A percentile compares a stretch with the other conserved stretches of the same genome.
phyloP scores from a whole-genome alignment of 2,888 invertebrate genomes.

The Frankliniella intonsa region DNA sequence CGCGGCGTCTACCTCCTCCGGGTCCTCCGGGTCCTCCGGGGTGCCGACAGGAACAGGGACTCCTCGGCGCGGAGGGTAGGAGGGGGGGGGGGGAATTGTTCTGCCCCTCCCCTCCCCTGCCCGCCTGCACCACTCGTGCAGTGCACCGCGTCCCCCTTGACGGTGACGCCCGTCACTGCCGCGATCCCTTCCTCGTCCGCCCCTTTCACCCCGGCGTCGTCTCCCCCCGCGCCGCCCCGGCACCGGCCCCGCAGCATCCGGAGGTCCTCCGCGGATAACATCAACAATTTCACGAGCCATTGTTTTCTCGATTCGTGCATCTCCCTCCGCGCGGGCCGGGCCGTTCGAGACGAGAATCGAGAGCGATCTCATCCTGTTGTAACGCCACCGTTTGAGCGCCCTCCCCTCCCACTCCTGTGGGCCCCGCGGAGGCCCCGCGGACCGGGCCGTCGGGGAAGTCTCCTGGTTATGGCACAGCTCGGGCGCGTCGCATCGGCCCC shows the following conservation, averaged over 20 bases:
- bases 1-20: neutral
- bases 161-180: neutral
- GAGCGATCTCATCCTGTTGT: neutral
- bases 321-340: neutral
- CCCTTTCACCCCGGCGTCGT: neutral
- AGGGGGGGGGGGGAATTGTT: too few species aligned
- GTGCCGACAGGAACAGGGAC: neutral
- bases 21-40: neutral
- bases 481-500: neutral
- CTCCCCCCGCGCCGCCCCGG: neutral
- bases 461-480: too few species aligned
- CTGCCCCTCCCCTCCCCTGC: neutral
- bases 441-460: neutral
- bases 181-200: neutral
- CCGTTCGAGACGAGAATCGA: neutral
- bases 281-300: constrained; percentile 10
- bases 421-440: too few species aligned
- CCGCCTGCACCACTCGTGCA: neutral
- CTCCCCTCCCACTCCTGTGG: neutral
- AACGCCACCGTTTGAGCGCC: constrained; percentile 6
- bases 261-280: neutral
- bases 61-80: too few species aligned
- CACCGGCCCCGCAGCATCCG: neutral
- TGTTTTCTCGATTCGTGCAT: neutral
- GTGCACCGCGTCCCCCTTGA: neutral